These are phyloP conservation scores for Polylopha cassiicola DNA, from an alignment of 2,888 invertebrate genomes.

Conservation along the genomic window DNA sequence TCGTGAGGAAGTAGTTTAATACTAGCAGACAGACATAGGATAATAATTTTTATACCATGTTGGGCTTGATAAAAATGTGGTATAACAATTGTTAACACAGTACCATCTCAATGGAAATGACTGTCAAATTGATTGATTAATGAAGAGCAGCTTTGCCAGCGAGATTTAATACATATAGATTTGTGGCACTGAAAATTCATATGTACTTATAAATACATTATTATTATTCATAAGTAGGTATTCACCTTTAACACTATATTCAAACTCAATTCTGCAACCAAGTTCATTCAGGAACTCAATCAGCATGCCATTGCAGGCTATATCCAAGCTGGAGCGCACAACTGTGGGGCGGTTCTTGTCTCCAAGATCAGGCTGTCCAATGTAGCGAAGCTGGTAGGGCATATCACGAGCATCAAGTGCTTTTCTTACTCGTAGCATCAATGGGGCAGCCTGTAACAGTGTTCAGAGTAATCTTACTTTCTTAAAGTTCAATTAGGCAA, in stretches of 20 bases:
- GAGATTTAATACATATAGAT: too few relatives aligned
- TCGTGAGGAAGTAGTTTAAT: too few relatives aligned
- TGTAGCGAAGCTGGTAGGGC: slow-evolving; percentile 93
- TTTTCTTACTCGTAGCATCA: slow-evolving; percentile 88
- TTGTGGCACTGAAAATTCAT: slow-evolving; percentile 1
- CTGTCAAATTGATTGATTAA: too few relatives aligned
- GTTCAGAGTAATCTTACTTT: too few relatives aligned
- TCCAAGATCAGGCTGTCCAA: slow-evolving; percentile 93
- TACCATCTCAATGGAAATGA: too few relatives aligned
- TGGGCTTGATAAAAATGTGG: too few relatives aligned
- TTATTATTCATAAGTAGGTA: background rate
- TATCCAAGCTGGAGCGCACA: slow-evolving; percentile 94
- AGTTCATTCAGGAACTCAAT: slow-evolving; percentile 94
- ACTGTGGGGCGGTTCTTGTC: slow-evolving; percentile 93
- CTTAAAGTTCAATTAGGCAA: too few relatives aligned
- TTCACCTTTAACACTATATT: slow-evolving; percentile 91
- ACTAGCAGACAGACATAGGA: too few relatives aligned
- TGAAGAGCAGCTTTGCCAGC: too few relatives aligned
- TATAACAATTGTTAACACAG: too few relatives aligned
- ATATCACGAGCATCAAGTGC: slow-evolving; percentile 89
- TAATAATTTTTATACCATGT: too few relatives aligned
- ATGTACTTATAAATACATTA: background rate
- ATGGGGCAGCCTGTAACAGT: slow-evolving; percentile 79
- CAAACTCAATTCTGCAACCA: slow-evolving; percentile 94
- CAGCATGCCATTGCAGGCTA: slow-evolving; percentile 92